Base-by-base conservation (phyloP, 1,140 invertebrate genomes). In the Drosophila cardini region DNA sequence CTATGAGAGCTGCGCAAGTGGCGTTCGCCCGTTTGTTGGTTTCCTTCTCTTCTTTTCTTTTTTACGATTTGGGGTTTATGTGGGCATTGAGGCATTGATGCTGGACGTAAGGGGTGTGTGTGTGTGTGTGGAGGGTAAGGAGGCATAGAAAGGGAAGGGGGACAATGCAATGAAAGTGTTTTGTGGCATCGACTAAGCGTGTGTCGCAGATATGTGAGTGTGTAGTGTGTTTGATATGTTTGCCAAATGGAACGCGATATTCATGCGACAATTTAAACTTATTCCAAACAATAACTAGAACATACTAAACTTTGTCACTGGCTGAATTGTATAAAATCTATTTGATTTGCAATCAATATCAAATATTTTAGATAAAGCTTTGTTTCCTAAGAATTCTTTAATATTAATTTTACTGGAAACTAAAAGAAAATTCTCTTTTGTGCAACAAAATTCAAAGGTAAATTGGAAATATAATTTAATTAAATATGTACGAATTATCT, bases 11-110 rank as follows among this genome's bases (percentile, higher is more conserved):
- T 40, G 61, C 64, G 58, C 53, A 64, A 71, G 76, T 80, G 76
- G 72, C 18, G 68, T 34, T 64, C 30, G 36, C 55, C 48, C 75
- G 72, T 85, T 85, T 74, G 76, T 86, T 64, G 80, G 76, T 65
- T 78, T 87, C 48, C 65, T 15, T 21, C 18, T 46, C 43, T 56
- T 89, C 89, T 79, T 89, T 21, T 32, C 42, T 52, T 56, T 89
- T 87, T 79, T 89, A 89, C 76, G 84, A 89, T 83, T 87, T 89
- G 64, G 58, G 61, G 50, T 83, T 83, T 87, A 83, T 83, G 72
- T 73, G 48, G 46, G 50, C 70, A 60, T 65, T 61, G 80, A 61
- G 34, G 53, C 53, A 55, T 55, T 46, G 60, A 21, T 55, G 52
- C 10, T 16, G 7, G 30, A n/a, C 2, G 11, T 10, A 26, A 42